A percentile compares a stretch with the other conserved stretches of the same genome.
Evolutionary conservation across 1,140 invertebrate genomes (phyloP).

Genomic region (Bilobella aurantiaca): DNA sequence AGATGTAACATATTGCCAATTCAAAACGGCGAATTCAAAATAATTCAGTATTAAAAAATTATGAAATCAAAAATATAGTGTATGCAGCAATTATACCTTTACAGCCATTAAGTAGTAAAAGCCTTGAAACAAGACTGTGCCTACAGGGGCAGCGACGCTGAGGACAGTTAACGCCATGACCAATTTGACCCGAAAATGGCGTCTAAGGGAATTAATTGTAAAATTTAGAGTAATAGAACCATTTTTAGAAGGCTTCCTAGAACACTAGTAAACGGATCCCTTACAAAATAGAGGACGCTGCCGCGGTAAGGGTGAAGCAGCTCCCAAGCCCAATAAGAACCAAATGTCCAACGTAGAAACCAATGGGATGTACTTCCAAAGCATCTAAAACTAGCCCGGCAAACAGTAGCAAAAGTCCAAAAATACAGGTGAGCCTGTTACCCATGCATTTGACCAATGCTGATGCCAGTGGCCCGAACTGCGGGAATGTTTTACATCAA

Average conservation of each 20-base stretch:
- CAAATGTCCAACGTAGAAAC: slow-evolving; percentile 5
- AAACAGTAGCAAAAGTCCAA: slow-evolving; percentile 20
- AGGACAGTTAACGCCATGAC: slow-evolving; percentile 1
- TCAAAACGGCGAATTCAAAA: neutral
- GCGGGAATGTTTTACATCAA: neutral
- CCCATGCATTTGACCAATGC: slow-evolving; percentile 7
- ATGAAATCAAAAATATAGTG: neutral
- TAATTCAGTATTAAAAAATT: neutral
- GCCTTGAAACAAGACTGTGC: slow-evolving; percentile 16
- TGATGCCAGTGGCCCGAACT: neutral
- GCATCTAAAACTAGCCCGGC: slow-evolving; percentile 17
- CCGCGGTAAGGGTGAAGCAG: slow-evolving; percentile 12
- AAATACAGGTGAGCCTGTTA: slow-evolving; percentile 16
- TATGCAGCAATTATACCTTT: too few species aligned
- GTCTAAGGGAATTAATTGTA: too few species aligned
- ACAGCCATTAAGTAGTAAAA: too few species aligned
- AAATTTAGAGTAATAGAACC: slow-evolving; percentile 1
- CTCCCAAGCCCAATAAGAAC: slow-evolving; percentile 17
- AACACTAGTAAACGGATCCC: neutral
- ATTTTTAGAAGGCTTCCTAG: neutral
- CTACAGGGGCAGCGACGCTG: neutral
- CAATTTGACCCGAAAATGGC: slow-evolving; percentile 12
- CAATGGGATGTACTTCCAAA: slow-evolving; percentile 8
- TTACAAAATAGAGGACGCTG: slow-evolving; percentile 1
- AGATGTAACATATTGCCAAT: neutral